Base-by-base conservation (phyloP, 2,113 vertebrate genomes). In the Lamprotornis superbus region DNA sequence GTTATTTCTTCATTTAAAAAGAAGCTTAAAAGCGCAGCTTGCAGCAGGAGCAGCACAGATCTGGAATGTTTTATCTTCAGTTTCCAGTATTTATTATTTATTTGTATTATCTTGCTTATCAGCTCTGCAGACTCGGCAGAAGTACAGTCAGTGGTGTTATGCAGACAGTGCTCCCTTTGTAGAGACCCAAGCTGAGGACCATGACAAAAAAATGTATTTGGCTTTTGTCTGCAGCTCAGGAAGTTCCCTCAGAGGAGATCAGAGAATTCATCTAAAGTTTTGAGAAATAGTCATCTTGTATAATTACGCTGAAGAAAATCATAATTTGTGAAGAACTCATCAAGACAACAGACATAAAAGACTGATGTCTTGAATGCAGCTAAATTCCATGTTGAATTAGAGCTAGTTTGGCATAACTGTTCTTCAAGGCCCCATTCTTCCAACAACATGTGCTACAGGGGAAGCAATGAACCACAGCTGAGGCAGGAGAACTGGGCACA, bases 81-180 rank as follows among this genome's bases (percentile, higher is more conserved):
- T 75, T 93, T 68, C 57, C 56, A 83, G 71, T 30, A 60, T 83
- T 92, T 83, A 78, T 91, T 83, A 95, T 89, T 92, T 92, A 92
- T 80, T 94, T 92, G 83, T 42, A 64, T 60, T 94, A 94, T 92
- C 92, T 94, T 78, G 76, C 64, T 71, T 81, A 91, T 49, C 76
- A 86, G 68, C 75, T 55, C 71, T 52, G 75, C 92, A 90, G 85
- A 74, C 82, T 83, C 59, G 27, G 82, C 78, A 93, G 79, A 86
- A 95, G 90, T 90, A 65, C 1, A 80, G 79, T 23, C 67, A 85
- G 70, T 7, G 13, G 73, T 1, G 0, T 71, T 70, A n/a, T 1
- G 20, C 61, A 93, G 87, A 94, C 89, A 93, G 75, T 76, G 70
- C 83, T 90, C 70, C 60, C 87, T 94, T 92, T 94, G 94, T 78